Conservation (phyloP, 2,888 invertebrate genomes). For the Amphipoea oculea region DNA sequence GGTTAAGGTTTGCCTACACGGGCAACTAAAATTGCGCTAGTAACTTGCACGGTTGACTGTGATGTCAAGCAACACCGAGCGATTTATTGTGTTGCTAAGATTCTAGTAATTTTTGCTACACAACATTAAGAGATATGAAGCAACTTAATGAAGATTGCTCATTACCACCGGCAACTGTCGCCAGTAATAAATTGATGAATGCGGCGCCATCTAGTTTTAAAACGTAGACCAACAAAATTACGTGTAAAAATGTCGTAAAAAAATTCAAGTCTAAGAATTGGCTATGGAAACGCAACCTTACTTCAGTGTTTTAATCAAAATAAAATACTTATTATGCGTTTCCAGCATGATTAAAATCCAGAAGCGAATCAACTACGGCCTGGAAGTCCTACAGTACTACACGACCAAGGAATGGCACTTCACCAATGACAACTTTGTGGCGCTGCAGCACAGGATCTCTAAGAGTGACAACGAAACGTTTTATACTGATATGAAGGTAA, state of each 20-base stretch:
- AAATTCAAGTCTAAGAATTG: no score
- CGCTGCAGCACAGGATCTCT: constrained; percentile 88
- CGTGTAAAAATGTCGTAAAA: no score
- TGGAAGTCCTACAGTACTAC: constrained; percentile 94
- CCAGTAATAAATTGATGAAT: neutral
- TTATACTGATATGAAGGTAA: constrained; percentile 87
- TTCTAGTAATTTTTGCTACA: neutral
- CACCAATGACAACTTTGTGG: constrained; percentile 91
- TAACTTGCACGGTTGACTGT: neutral
- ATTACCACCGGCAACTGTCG: neutral
- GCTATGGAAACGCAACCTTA: no score
- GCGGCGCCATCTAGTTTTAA: no score
- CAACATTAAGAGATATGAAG: neutral
- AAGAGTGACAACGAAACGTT: constrained; percentile 92
- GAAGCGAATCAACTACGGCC: constrained; percentile 91
- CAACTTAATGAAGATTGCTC: neutral
- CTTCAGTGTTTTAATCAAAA: no score
- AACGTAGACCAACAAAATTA: no score
- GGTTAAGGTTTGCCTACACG: no score
- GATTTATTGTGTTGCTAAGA: neutral
- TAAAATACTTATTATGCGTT: no score
- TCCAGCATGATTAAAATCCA: constrained; percentile 92
- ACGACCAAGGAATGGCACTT: constrained; percentile 96
- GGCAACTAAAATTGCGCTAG: neutral
- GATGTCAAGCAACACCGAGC: neutral